Evolutionary conservation across 2,888 invertebrate species (phyloP).

Genomic region (Ochlodes sylvanus): DNA sequence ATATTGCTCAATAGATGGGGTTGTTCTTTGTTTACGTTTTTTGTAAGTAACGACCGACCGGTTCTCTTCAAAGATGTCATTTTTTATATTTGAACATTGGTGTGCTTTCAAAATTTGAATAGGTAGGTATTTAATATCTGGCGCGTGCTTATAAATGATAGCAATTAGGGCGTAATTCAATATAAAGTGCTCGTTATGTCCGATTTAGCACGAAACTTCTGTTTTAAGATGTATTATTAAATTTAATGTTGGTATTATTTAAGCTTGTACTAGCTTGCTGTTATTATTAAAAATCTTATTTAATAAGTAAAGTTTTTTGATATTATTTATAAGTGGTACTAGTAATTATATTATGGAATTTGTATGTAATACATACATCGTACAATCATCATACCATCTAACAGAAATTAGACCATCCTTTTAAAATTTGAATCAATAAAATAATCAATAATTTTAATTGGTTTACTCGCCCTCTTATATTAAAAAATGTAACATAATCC

Average conservation of each 20-base stretch:
- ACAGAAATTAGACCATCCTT: no score
- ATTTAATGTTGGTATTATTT: background rate
- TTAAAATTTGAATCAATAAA: no score
- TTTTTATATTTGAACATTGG: constrained; percentile 58
- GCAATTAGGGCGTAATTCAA: constrained; percentile 53
- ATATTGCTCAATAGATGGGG: constrained; percentile 69
- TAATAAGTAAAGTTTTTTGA: no score
- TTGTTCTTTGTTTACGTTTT: constrained; percentile 50
- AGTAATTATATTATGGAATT: no score
- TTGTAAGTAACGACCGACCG: constrained; percentile 60
- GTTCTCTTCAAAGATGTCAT: constrained; percentile 54
- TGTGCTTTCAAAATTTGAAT: constrained; percentile 57
- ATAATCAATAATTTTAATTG: no score
- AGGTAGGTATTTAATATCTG: constrained; percentile 51
- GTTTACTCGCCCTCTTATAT: no score
- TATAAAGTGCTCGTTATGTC: constrained; percentile 28
- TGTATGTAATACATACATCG: no score
- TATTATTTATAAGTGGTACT: no score
- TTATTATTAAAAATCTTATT: background rate
- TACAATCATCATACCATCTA: no score
- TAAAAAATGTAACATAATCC: no score
- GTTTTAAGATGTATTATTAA: constrained; percentile 11
- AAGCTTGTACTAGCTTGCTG: background rate
- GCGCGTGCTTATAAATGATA: constrained; percentile 62
- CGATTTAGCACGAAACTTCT: constrained; percentile 13